Conservation (phyloP, 2,797 vertebrate genomes). For the Neostethus bicornis region DNA sequence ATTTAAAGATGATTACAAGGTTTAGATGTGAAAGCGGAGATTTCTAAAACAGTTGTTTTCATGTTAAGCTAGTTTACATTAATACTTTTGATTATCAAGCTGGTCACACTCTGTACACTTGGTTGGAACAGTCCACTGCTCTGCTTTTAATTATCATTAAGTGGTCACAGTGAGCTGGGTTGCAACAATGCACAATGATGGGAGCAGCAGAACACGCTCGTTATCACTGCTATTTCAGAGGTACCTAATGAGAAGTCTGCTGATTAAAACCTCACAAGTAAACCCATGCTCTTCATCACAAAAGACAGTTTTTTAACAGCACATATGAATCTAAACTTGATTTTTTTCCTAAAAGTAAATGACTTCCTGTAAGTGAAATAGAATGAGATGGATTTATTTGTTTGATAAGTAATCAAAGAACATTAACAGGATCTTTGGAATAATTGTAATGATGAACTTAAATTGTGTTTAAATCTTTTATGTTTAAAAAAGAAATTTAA, state of each 20-base stretch:
- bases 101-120: background rate
- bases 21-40: no score
- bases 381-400: no score
- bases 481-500: no score
- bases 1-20: no score
- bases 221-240: background rate
- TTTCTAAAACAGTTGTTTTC: no score
- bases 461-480: no score
- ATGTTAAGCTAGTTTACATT: background rate
- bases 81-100: background rate
- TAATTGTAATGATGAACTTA: no score
- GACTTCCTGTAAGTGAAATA: background rate
- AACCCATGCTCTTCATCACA: background rate
- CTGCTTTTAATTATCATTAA: background rate
- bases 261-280: background rate
- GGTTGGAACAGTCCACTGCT: background rate
- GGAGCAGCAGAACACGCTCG: background rate
- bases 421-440: no score
- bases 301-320: background rate
- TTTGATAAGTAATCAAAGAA: no score
- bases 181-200: constrained; percentile 1
- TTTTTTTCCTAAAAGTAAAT: background rate
- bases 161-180: constrained; percentile 17
- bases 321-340: background rate
- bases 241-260: background rate